These are phyloP conservation scores for Cephalopholis sonnerati DNA, from an alignment of 2,113 vertebrate species.

Conservation along the genomic window DNA sequence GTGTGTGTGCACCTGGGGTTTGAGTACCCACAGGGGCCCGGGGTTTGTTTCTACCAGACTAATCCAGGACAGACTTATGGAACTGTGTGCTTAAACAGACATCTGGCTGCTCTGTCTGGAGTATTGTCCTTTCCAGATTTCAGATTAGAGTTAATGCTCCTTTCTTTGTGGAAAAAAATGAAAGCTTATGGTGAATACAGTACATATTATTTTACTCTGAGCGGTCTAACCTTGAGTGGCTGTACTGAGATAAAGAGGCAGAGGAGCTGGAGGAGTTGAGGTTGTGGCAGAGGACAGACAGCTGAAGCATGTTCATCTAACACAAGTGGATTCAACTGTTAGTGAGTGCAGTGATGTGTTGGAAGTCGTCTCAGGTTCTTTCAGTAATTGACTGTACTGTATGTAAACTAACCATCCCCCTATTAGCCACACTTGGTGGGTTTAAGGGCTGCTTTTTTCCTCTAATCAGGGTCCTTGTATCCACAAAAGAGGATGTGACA, in stretches of 20 bases:
- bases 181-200: constrained; percentile 2
- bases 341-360: constrained; percentile 23
- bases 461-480: not conserved
- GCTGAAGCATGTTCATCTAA: not conserved
- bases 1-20: constrained; percentile 16
- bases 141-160: constrained; percentile 34
- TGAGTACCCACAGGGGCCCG: constrained; percentile 14
- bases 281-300: constrained; percentile 8
- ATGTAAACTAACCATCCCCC: not conserved
- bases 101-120: constrained; percentile 41
- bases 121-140: constrained; percentile 20
- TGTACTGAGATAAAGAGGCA: constrained; percentile 24
- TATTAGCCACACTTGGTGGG: constrained; percentile 23
- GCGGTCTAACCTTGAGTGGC: constrained; percentile 8
- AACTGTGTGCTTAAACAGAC: constrained; percentile 38
- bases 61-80: constrained; percentile 32
- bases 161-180: not conserved
- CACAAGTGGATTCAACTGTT: not conserved
- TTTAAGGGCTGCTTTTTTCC: not conserved
- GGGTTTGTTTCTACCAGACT: constrained; percentile 47
- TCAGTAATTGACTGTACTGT: constrained; percentile 1
- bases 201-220: constrained; percentile 20
- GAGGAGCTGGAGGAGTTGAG: not conserved
- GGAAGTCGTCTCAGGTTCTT: not conserved
- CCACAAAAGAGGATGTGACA: not conserved